These are phyloP conservation scores for Mungos mungo DNA, from an alignment of 2,113 vertebrate genomes.

Conservation along the genomic window DNA sequence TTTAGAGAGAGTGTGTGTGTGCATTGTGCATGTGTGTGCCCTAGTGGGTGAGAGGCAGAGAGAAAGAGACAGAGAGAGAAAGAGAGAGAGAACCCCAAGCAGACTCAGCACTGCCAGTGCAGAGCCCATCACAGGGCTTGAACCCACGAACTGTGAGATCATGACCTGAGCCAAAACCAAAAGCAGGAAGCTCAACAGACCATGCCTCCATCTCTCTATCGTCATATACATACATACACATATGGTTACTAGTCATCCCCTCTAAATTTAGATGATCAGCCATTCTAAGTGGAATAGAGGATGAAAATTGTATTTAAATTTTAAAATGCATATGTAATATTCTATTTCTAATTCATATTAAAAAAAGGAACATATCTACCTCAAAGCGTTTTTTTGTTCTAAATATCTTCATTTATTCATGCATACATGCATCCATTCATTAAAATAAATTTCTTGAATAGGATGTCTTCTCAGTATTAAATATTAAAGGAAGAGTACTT, in stretches of 20 bases:
- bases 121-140: too few relatives aligned
- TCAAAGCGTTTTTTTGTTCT: neutral
- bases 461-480: neutral
- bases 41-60: too few relatives aligned
- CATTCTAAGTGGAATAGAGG: neutral
- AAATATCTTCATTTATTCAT: neutral
- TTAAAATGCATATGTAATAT: neutral
- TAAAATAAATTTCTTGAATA: neutral
- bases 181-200: too few relatives aligned
- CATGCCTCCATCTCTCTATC: neutral
- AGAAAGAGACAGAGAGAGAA: too few relatives aligned
- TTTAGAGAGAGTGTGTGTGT: too few relatives aligned
- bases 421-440: neutral
- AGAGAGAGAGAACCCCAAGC: too few relatives aligned
- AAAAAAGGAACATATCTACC: neutral
- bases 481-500: neutral
- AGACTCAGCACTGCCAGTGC: too few relatives aligned
- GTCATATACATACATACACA: neutral
- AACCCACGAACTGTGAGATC: too few relatives aligned
- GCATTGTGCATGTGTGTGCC: too few relatives aligned
- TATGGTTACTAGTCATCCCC: accelerated
- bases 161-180: too few relatives aligned
- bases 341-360: neutral
- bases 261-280: neutral
- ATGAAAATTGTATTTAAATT: neutral